phyloP scores from a whole-genome alignment of 1,140 invertebrate genomes.

The Tribolium madens region DNA sequence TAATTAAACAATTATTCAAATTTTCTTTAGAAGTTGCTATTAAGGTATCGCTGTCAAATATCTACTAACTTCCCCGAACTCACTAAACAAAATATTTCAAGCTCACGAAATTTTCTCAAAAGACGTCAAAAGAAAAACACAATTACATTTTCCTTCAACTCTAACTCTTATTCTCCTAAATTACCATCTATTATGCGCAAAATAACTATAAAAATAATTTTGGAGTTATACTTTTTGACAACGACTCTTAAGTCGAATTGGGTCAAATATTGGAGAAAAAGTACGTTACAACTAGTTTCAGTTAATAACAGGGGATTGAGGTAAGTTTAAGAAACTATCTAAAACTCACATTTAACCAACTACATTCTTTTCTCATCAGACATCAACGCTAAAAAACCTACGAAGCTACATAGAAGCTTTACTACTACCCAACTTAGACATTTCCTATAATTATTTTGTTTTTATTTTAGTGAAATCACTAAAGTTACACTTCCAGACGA shows the following conservation, averaged over 20 bases:
- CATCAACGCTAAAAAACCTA: conserved; percentile 28
- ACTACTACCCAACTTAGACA: conserved; percentile 21
- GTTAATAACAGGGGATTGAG: conserved; percentile 27
- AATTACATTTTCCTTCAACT: conserved; percentile 13
- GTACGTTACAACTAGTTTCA: neutral
- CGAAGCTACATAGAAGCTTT: conserved; percentile 7
- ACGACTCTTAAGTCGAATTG: neutral
- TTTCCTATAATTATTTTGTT: conserved; percentile 36
- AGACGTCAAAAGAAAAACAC: conserved; percentile 27
- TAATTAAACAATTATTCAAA: conserved; percentile 44
- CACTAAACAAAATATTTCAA: conserved; percentile 33
- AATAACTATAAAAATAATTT: neutral
- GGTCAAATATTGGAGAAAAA: neutral
- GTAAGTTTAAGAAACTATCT: conserved; percentile 36
- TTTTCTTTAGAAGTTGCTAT: conserved; percentile 27
- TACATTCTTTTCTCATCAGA: conserved; percentile 45
- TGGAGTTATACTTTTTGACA: neutral
- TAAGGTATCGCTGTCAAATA: conserved; percentile 37
- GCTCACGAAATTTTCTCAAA: conserved; percentile 26
- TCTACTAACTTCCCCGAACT: conserved; percentile 30
- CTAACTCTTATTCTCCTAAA: neutral
- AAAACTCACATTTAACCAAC: conserved; percentile 41
- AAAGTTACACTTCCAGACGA: neutral
- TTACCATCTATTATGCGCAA: neutral
- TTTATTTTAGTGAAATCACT: conserved; percentile 22